phyloP scores from a whole-genome alignment of 1,140 invertebrate genomes.

The Oryctes rhinoceros region DNA sequence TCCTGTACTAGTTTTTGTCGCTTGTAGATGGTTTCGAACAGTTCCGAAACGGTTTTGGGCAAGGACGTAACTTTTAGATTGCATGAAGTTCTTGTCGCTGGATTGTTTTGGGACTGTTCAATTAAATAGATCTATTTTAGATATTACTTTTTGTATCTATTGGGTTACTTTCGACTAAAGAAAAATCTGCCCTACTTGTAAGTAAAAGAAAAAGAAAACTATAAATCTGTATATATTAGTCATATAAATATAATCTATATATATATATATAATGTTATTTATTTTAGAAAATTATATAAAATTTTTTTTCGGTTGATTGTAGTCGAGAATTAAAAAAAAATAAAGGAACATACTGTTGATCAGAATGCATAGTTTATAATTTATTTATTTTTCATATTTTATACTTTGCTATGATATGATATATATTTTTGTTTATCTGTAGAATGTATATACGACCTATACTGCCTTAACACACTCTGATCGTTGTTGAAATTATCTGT shows the following conservation, averaged over 20 bases:
- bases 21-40: neutral
- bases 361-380: conserved; percentile 31
- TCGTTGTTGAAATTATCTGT: conserved; percentile 19
- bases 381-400: conserved; percentile 36
- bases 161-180: neutral
- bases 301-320: conserved; percentile 6
- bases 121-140: neutral
- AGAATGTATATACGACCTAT: conserved; percentile 5
- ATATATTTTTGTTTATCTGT: conserved; percentile 31
- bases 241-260: conserved; percentile 17
- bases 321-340: conserved; percentile 7
- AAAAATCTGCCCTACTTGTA: conserved; percentile 28
- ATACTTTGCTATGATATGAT: conserved; percentile 16
- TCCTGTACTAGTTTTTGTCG: neutral
- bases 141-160: neutral
- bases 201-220: neutral
- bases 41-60: neutral
- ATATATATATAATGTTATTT: conserved; percentile 23
- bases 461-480: conserved; percentile 36
- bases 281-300: conserved; percentile 26
- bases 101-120: too few species aligned
- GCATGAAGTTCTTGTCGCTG: too few species aligned
- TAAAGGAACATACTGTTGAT: neutral
- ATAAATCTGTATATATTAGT: conserved; percentile 29
- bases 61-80: too few species aligned